phyloP scores from a whole-genome alignment of 2,888 invertebrate genomes.

The Amiota mariae region DNA sequence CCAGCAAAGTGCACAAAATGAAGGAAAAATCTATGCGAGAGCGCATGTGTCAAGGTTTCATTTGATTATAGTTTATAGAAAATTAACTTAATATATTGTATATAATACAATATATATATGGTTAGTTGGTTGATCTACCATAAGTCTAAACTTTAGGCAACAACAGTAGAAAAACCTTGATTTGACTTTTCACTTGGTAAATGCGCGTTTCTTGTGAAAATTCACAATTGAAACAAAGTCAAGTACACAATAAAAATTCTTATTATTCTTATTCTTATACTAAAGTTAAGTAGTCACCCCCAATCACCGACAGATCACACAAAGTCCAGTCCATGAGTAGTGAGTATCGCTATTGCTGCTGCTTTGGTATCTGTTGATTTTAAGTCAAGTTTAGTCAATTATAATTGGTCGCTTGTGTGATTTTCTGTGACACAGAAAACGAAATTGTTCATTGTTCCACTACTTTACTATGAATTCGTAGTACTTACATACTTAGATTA shows the following conservation, averaged over 20 bases:
- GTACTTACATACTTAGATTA: not conserved
- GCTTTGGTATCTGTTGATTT: constrained; percentile 5
- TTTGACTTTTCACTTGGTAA: constrained; percentile 12
- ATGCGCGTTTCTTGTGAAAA: constrained; percentile 14
- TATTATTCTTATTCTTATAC: constrained; percentile 17
- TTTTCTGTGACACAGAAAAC: constrained; percentile 72
- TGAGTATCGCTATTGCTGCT: constrained; percentile 25
- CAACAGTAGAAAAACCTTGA: constrained; percentile 1
- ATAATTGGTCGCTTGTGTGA: constrained; percentile 71
- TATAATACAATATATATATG: too few species aligned
- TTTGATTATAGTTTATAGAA: constrained; percentile 19
- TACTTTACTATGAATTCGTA: constrained; percentile 8
- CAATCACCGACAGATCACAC: constrained; percentile 29
- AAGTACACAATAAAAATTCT: constrained; percentile 26
- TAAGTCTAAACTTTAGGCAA: not conserved
- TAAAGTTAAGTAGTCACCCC: not conserved
- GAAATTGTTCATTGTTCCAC: constrained; percentile 70
- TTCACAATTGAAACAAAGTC: constrained; percentile 21
- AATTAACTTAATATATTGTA: not conserved
- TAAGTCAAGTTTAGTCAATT: constrained; percentile 50
- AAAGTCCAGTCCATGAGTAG: constrained; percentile 30
- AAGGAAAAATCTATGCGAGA: constrained; percentile 22
- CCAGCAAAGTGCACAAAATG: constrained; percentile 29
- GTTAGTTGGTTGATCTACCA: not conserved
- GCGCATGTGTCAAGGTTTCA: constrained; percentile 28